Evolutionary conservation across 1,140 invertebrate genomes (phyloP).

Genomic region (Sycophila sp.): DNA sequence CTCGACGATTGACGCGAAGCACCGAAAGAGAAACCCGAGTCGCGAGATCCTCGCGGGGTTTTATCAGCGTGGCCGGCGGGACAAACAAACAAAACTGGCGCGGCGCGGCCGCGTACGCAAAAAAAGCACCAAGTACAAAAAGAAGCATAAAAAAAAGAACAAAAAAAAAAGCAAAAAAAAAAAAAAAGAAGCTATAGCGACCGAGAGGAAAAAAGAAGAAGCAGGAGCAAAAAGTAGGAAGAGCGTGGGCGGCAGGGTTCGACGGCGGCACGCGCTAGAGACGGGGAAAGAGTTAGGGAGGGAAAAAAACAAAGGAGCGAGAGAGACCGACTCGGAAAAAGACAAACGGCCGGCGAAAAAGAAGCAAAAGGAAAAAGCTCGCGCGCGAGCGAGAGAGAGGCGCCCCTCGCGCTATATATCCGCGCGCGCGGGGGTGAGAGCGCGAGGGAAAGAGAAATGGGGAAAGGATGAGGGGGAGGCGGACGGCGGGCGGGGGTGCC

Average conservation of each 20-base stretch:
- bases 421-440: conserved; percentile 9
- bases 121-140: neutral
- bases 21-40: too few relatives aligned
- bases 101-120: neutral
- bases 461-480: conserved; percentile 36
- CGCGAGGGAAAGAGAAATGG: conserved; percentile 19
- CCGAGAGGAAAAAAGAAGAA: conserved; percentile 8
- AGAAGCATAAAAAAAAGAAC: conserved; percentile 34
- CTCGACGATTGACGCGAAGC: neutral
- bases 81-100: too few relatives aligned
- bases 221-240: too few relatives aligned
- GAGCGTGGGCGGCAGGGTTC: too few relatives aligned
- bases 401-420: neutral
- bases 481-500: conserved; percentile 16
- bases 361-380: neutral
- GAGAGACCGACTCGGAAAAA: conserved; percentile 2
- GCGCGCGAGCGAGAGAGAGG: neutral
- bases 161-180: conserved; percentile 11
- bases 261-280: neutral
- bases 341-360: conserved; percentile 25
- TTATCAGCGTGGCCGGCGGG: neutral
- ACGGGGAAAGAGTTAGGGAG: conserved; percentile 46
- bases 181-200: conserved; percentile 13
- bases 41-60: conserved; percentile 17
- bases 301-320: conserved; percentile 23